Base-by-base conservation (phyloP, 1,140 invertebrate genomes). In the Rhynchophorus ferrugineus region DNA sequence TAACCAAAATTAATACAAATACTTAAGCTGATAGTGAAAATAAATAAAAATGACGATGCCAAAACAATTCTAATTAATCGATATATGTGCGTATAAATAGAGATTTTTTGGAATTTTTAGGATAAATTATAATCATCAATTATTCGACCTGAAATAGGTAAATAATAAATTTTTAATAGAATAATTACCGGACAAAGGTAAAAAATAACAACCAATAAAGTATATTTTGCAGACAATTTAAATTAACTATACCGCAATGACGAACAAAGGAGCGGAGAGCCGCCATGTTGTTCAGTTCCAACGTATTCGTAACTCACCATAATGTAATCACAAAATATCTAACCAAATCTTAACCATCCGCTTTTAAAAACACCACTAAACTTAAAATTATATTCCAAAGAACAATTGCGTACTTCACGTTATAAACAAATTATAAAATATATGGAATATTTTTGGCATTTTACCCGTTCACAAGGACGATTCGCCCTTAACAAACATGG, bases 281-380 rank as follows among this genome's bases (percentile, higher is more conserved):
- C 75, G 78, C 78, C 78, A 80, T 80, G 66, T 79, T 78, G 71
- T 69, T 65, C 68, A 67, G 69, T 64, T 61, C 60, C 58, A 33
- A 55, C 57, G 46, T 50, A 33, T 42, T 38, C 63, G 64, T 59
- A 65, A 77, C 78, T 79, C 73, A 79, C 77, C 78, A 77, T 77
- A 73, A 71, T 74, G 74, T 75, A 75, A 78, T 79, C 75, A 73
- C 73, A 72, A 77, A 75, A 71, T 74, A 73, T 69, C 64, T 63
- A 65, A 59, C 65, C 63, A 68, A 67, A 69, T 66, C 58, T 63
- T 54, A 58, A 68, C 70, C 75, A 78, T 78, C 75, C 71, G 70
- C 63, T 56, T 50, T 55, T 68, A 70, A 71, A 69, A 75, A 66
- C 59, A 66, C 61, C 59, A 71, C 61, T 62, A 61, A 51, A 65